Base-by-base conservation (phyloP, 2,888 invertebrate species). In the Carterocephalus palaemon region DNA sequence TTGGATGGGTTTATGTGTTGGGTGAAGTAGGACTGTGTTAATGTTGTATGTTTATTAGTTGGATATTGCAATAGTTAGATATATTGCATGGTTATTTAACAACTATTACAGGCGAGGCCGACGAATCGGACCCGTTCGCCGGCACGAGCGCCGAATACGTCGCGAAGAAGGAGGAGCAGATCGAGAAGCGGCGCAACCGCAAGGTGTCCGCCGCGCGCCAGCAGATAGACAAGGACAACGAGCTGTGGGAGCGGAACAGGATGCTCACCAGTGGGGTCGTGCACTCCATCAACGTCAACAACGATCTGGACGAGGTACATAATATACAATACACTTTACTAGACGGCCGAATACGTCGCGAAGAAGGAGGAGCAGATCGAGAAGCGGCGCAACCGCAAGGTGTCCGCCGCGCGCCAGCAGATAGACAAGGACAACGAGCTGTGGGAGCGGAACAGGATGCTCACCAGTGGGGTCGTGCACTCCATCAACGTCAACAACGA, bases 371-470 rank as follows among this genome's bases (percentile, higher is more conserved):
- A 95, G 68, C 95, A 97, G 59, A 85, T 98, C 47, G 96, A 97
- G 66, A 94, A 95, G 62, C 90, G 93, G 54, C 93, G 95, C 51
- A 96, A 96, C 62, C 95, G 97, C 67, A 91, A 97, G 37, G 92
- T 99, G 73, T 97, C 98, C 0, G 98, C 98, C 0, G 96, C 97
- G 59, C 94, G 99, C 60, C 90, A 98, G 47, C 98, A 99, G 84
- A 98, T 98, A 61, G 97, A 98, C 78, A 96, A 96, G 78, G 99
- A 99, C 86, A 99, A 98, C 76, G 99, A 99, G 71, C 88, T 97
- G 57, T 99, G 99, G 99, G 99, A 99, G 80, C 90, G 97, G 13
- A 99, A 99, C 88, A 91, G 99, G 53, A 97, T 99, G 96, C 89
- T 98, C 15, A 95, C 98, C 3, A 95, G 95, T 16, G 96, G 99